Percentiles rank a stretch among this genome's conserved stretches.
Evolutionary conservation across 2,797 vertebrate genomes (phyloP).

Genomic region (Anabas testudineus): DNA sequence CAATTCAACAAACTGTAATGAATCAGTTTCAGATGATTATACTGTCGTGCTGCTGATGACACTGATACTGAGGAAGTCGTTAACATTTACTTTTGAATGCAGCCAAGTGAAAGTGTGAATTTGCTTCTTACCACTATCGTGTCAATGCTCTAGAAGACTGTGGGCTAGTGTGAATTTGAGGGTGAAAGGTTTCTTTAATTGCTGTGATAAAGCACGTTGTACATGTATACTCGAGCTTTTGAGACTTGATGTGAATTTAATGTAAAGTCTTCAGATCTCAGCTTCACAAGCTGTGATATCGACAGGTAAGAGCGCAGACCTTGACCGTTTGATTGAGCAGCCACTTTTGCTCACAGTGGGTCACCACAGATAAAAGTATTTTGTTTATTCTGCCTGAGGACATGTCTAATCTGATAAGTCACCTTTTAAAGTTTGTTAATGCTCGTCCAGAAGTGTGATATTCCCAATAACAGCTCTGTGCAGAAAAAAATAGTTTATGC

Average conservation of each 20-base stretch:
- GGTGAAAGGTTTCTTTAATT: constrained; percentile 1
- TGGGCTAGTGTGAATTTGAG: not conserved
- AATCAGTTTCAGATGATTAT: not conserved
- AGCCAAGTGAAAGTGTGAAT: not conserved
- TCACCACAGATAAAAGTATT: constrained; percentile 66
- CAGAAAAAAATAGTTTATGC: constrained; percentile 53
- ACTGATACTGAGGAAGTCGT: not conserved
- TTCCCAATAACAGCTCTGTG: constrained; percentile 48
- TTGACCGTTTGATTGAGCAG: constrained; percentile 37
- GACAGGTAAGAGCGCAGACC: constrained; percentile 16
- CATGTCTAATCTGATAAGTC: constrained; percentile 65
- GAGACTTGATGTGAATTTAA: not conserved
- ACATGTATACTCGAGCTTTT: not conserved
- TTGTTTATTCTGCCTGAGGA: constrained; percentile 57
- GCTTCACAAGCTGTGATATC: not conserved
- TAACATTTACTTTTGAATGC: not conserved
- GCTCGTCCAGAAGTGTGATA: constrained; percentile 41
- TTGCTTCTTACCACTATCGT: not conserved
- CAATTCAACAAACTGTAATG: no score
- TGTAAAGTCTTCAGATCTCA: not conserved
- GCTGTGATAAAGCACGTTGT: constrained; percentile 2
- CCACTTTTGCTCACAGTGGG: constrained; percentile 43
- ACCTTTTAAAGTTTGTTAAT: constrained; percentile 63
- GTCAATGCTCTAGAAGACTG: no score
- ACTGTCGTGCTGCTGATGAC: not conserved